Evolutionary conservation across 2,888 invertebrate species (phyloP), one percentile per base, ranked within the genome.

Genomic region (Eupsilia transversa): DNA sequence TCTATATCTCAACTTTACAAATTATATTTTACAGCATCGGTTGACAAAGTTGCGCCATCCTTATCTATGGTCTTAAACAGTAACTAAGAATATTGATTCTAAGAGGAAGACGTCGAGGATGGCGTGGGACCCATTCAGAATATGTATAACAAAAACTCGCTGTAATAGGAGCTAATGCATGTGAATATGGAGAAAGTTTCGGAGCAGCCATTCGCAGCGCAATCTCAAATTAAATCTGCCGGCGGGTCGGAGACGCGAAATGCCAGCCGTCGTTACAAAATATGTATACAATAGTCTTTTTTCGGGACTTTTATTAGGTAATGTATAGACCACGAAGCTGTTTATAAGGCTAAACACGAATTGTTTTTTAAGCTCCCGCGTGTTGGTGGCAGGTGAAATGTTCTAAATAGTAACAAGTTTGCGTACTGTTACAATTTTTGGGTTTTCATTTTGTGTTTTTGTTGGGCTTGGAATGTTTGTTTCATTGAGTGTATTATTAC

Each of bases 161-260:
- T 88, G 91, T 92, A 92, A 92, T 90, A 92, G 91, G 91, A 87
- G 91, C 93, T 94, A 94, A 94, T 94, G 93, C 92, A 92, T 92
- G 93, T 89, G 93, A 93, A 92, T 93, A 94, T 94, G 93, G 92
- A 90, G 90, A 94, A 94, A 95, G 94, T 94, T 94, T 92, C 89
- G 88, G 86, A 89, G 90, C 88, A 91, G 89, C 92, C 90, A 89
- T 92, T 91, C 91, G 86, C 90, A 84, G 92, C 94, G 89, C 93
- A 94, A 95, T 95, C 95, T 95, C 93, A 95, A 95, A 95, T 95
- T 94, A 94, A 95, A 95, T 95, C 95, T 94, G 89, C 89, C 90
- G 89, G 88, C 89, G 90, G 89, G 90, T 88, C 89, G 89, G 88
- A 91, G 90, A 89, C 91, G 91, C 87, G 88, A 88, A 89, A 90